A percentile compares a stretch with the other conserved stretches of the same genome.
These are phyloP conservation scores for Glaucopsyche alexis DNA, from an alignment of 2,888 invertebrate species.

Conservation along the genomic window DNA sequence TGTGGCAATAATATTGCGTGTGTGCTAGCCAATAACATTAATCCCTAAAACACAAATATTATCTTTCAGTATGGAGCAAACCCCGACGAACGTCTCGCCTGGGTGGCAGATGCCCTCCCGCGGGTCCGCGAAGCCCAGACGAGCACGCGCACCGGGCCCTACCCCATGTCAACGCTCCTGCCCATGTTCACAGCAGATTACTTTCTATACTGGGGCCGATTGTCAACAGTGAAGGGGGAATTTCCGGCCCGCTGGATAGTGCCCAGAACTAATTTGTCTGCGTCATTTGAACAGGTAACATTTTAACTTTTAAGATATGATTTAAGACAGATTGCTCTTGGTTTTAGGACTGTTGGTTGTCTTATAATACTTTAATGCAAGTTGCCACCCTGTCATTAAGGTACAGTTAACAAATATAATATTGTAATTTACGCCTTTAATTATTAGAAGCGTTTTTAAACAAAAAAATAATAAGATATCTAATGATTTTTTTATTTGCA, in stretches of 20 bases:
- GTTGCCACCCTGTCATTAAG: no score
- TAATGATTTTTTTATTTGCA: no score
- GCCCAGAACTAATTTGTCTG: conserved; percentile 77
- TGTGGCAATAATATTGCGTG: no score
- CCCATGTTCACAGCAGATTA: conserved; percentile 81
- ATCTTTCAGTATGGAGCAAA: conserved; percentile 70
- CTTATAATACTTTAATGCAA: no score
- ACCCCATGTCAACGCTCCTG: conserved; percentile 72
- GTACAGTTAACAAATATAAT: no score
- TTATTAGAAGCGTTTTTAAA: no score
- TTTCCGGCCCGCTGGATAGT: conserved; percentile 81
- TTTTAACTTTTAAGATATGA: neutral
- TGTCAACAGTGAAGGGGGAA: conserved; percentile 64
- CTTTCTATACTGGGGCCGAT: conserved; percentile 82
- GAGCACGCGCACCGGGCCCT: conserved; percentile 70
- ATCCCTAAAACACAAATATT: neutral
- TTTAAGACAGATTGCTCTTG: no score
- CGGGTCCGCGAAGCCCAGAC: conserved; percentile 74
- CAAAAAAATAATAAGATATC: no score
- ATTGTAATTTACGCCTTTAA: no score
- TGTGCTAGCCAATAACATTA: no score
- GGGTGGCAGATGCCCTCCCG: conserved; percentile 68
- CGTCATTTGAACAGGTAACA: conserved; percentile 79
- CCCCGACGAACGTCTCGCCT: conserved; percentile 63
- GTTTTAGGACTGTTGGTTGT: neutral